Evolutionary conservation across 2,888 invertebrate species (phyloP).

Genomic region (Cremastinae sp.): DNA sequence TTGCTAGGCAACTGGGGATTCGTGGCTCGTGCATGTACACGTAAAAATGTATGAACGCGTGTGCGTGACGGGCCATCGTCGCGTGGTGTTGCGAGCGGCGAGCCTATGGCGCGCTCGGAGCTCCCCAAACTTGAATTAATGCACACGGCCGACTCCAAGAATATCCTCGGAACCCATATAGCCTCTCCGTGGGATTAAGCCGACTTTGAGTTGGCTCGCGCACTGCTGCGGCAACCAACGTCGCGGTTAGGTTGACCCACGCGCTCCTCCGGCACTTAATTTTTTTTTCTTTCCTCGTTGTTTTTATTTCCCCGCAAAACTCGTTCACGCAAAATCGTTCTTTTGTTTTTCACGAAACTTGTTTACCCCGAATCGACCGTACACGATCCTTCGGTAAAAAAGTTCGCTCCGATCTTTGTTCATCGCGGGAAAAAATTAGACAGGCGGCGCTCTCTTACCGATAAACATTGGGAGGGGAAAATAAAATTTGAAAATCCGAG

Average conservation of each 20-base stretch:
- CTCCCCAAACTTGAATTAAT: conserved; percentile 74
- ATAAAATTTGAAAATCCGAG: neutral
- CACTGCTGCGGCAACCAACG: conserved; percentile 68
- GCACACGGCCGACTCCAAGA: conserved; percentile 73
- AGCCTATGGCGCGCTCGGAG: conserved; percentile 60
- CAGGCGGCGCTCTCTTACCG: conserved; percentile 4
- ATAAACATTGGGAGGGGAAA: neutral
- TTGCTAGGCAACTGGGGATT: conserved; percentile 75
- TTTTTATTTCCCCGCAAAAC: conserved; percentile 2
- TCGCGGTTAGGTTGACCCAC: conserved; percentile 65
- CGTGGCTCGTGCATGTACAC: conserved; percentile 6
- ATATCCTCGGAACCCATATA: conserved; percentile 69
- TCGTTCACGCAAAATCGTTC: neutral
- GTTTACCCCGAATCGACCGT: neutral
- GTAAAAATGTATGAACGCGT: neutral
- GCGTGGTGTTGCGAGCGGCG: conserved; percentile 30
- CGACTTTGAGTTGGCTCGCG: conserved; percentile 63
- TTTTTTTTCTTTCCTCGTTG: conserved; percentile 1
- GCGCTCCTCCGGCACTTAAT: conserved; percentile 39
- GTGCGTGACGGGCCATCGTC: conserved; percentile 1
- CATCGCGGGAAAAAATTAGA: neutral
- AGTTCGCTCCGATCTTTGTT: neutral
- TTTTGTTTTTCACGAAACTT: neutral
- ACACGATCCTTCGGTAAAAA: too few relatives aligned
- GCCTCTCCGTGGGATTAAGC: conserved; percentile 64